Base-by-base conservation (phyloP, 1,140 invertebrate species). In the Ostrea edulis region DNA sequence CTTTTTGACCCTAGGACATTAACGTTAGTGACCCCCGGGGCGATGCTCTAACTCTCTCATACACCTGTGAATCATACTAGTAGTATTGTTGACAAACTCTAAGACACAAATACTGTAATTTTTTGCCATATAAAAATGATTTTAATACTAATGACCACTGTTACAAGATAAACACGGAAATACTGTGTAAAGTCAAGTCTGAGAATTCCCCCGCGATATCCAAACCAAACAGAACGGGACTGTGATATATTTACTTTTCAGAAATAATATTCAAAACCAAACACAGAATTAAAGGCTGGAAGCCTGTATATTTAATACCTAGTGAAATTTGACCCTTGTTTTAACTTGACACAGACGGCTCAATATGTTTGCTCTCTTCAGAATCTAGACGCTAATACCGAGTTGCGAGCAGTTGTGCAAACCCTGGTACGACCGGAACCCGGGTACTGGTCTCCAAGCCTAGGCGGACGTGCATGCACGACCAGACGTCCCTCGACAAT, bases 231-330 rank as follows among this genome's bases (percentile, higher is more conserved):
- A 77, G 25, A 22, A 11, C 68, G 14, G 14, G 68, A 25, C 25
- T 77, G 25, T 77, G 68, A 77, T 77, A 35, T 77, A 77, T 77
- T 77, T 77, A 77, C 68, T 29, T 77, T 77, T 77, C 12, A 77
- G 68, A 25, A 77, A 77, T 77, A 14, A 77, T 77, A 77, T 77
- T 77, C 68, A 77, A 77, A 77, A 9, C 14, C 68, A 77, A 77
- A 77, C 68, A 77, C 68, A 77, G 68, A 25, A 9, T 25, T 14
- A 35, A 25, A 14, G 68, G 68, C 29, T 29, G 22, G 29, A 35
- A 35, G 68, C 22, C 25, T 77, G 25, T 77, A 77, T 22, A 77
- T 77, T 77, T 77, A 77, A 77, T 77, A 29, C 68, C 68, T 29
- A 14, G 68, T 77, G 68, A 77, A 77, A 77, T 77, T 14, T 77